A percentile compares a stretch with the other conserved stretches of the same genome.
Evolutionary conservation across 2,797 vertebrate genomes (phyloP).

Genomic region (Schizothorax lantsangensis): DNA sequence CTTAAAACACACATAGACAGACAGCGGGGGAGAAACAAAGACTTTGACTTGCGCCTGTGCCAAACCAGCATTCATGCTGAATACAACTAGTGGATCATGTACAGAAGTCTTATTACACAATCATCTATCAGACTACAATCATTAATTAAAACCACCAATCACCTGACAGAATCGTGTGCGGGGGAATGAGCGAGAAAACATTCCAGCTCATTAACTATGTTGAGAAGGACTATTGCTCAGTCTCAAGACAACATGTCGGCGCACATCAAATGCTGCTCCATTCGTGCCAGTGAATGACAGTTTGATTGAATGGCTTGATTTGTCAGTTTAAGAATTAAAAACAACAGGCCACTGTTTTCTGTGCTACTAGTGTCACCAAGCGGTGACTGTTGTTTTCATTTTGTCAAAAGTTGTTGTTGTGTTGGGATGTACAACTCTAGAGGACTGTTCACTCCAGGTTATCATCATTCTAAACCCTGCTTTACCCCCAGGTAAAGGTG

Average conservation of each 20-base stretch:
- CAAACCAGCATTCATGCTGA: conserved; percentile 21
- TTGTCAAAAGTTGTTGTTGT: not conserved
- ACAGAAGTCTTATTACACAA: conserved; percentile 19
- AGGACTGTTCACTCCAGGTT: not conserved
- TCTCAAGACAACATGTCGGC: conserved; percentile 5
- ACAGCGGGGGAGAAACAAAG: conserved; percentile 26
- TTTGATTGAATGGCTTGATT: conserved; percentile 1
- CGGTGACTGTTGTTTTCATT: not conserved
- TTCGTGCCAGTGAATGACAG: not conserved
- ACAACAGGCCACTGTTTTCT: not conserved
- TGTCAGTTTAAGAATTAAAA: not conserved
- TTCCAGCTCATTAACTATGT: not conserved
- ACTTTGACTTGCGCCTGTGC: conserved; percentile 32
- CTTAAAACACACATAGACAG: conserved; percentile 2
- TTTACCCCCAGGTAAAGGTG: no score
- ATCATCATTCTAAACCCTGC: not conserved
- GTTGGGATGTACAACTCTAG: not conserved
- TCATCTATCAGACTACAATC: conserved; percentile 6
- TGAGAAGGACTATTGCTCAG: not conserved
- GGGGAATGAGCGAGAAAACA: not conserved
- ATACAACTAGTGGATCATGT: conserved; percentile 44
- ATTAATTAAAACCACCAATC: conserved; percentile 56
- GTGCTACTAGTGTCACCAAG: not conserved
- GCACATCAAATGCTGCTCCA: not conserved
- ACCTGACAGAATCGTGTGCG: conserved; percentile 8